Evolutionary conservation across 2,113 vertebrate species (phyloP).

Genomic region (Tretioscincus oriximinensis): DNA sequence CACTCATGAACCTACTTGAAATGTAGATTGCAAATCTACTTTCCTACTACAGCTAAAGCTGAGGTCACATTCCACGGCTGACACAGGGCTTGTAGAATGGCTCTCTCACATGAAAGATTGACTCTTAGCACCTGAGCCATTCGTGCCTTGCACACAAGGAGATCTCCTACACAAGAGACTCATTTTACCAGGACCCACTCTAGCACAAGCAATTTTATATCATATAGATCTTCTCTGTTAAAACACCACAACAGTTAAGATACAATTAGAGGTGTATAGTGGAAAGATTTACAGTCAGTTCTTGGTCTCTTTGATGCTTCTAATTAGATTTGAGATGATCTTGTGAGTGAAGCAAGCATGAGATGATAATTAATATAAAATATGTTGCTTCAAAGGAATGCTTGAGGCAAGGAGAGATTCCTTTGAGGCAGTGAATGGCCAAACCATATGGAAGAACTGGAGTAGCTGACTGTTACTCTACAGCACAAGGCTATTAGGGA

Average conservation of each 20-base stretch:
- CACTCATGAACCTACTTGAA: too few species aligned
- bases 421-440: constrained; percentile 48
- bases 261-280: constrained; percentile 36
- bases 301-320: constrained; percentile 33
- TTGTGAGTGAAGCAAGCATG: constrained; percentile 27
- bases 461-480: constrained; percentile 13
- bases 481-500: not conserved
- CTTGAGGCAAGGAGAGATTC: constrained; percentile 34
- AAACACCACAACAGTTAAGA: constrained; percentile 54
- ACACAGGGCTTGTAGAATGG: too few species aligned
- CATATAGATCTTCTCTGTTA: constrained; percentile 41
- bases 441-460: constrained; percentile 38
- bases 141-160: too few species aligned
- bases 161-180: constrained; percentile 35
- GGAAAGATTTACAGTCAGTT: not conserved
- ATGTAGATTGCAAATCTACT: too few species aligned
- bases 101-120: too few species aligned
- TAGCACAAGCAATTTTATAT: constrained; percentile 39
- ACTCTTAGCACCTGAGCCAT: too few species aligned
- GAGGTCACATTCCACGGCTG: too few species aligned
- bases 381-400: constrained; percentile 36
- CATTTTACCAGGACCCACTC: constrained; percentile 33
- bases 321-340: constrained; percentile 42
- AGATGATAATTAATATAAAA: constrained; percentile 32
- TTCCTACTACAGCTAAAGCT: too few species aligned